Evolutionary conservation across 2,888 invertebrate species (phyloP).

Genomic region (Entomobrya multifasciata): DNA sequence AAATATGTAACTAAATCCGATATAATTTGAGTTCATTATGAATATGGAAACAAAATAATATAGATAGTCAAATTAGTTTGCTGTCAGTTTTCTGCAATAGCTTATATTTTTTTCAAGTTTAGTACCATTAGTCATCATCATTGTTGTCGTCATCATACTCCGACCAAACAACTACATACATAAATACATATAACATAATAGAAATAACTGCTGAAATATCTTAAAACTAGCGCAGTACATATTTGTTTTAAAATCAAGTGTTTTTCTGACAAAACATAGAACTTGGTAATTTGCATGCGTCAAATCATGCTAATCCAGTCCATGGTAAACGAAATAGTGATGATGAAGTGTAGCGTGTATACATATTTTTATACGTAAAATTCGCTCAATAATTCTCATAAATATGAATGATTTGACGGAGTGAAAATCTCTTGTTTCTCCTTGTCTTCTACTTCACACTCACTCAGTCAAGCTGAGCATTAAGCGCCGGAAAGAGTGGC

Average conservation of each 20-base stretch:
- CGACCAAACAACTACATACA: too few relatives aligned
- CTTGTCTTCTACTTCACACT: conserved; percentile 47
- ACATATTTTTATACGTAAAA: background rate
- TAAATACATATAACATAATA: too few relatives aligned
- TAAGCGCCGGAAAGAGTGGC: conserved; percentile 94
- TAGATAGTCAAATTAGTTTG: background rate
- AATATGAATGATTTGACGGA: conserved; percentile 66
- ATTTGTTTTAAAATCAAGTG: background rate
- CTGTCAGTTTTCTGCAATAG: background rate
- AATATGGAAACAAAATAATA: background rate
- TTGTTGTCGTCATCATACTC: too few relatives aligned
- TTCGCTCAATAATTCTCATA: conserved; percentile 39
- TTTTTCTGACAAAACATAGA: conserved; percentile 27
- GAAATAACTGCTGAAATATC: too few relatives aligned
- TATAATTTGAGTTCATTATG: background rate
- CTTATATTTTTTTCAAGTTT: too few relatives aligned
- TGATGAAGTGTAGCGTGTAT: too few relatives aligned
- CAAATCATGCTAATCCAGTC: conserved; percentile 66
- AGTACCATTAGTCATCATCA: background rate
- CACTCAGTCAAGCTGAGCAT: conserved; percentile 93
- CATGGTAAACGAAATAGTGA: conserved; percentile 60
- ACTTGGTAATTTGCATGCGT: conserved; percentile 58
- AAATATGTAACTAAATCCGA: background rate
- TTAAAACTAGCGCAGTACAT: too few relatives aligned
- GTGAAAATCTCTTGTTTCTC: conserved; percentile 70